A percentile compares a stretch with the other conserved stretches of the same genome.
Evolutionary conservation across 92 coral and sea anemone species (phyloP).

Genomic region (Pocillopora meandrina): DNA sequence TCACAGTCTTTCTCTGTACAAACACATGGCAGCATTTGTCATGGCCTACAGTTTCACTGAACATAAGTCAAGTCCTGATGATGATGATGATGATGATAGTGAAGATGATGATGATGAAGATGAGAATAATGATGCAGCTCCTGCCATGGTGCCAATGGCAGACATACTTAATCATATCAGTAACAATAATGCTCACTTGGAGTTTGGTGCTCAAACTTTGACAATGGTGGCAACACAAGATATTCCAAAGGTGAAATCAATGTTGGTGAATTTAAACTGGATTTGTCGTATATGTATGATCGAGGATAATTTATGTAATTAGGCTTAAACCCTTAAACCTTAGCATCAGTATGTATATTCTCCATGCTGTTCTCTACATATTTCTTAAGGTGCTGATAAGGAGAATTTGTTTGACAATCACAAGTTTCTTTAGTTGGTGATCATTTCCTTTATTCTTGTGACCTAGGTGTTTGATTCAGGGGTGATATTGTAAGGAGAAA

Average conservation of each 20-base stretch:
- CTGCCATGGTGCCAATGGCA: slow-evolving; percentile 99
- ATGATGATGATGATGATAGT: slow-evolving; percentile 18
- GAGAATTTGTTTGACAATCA: too few relatives aligned
- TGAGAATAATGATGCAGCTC: slow-evolving; percentile 39
- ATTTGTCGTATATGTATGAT: too few relatives aligned
- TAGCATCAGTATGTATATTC: too few relatives aligned
- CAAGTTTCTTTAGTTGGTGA: too few relatives aligned
- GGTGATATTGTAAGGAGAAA: too few relatives aligned
- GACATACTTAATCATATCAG: slow-evolving; percentile 96
- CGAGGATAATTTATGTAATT: too few relatives aligned
- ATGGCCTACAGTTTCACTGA: slow-evolving; percentile 99
- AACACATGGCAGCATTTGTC: slow-evolving; percentile 96
- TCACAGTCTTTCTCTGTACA: slow-evolving; percentile 76
- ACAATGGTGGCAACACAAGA: slow-evolving; percentile 86
- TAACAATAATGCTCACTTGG: slow-evolving; percentile 88
- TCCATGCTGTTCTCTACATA: too few relatives aligned
- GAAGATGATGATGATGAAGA: not conserved
- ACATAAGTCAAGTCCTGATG: slow-evolving; percentile 44
- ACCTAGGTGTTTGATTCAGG: too few relatives aligned
- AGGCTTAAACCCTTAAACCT: too few relatives aligned
- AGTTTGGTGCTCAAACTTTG: slow-evolving; percentile 81
- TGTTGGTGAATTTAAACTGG: too few relatives aligned
- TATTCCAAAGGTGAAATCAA: slow-evolving; percentile 62
- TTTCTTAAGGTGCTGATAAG: too few relatives aligned
- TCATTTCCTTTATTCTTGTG: too few relatives aligned